Base-by-base conservation (phyloP, 2,888 invertebrate genomes). In the Coelinius sp. region DNA sequence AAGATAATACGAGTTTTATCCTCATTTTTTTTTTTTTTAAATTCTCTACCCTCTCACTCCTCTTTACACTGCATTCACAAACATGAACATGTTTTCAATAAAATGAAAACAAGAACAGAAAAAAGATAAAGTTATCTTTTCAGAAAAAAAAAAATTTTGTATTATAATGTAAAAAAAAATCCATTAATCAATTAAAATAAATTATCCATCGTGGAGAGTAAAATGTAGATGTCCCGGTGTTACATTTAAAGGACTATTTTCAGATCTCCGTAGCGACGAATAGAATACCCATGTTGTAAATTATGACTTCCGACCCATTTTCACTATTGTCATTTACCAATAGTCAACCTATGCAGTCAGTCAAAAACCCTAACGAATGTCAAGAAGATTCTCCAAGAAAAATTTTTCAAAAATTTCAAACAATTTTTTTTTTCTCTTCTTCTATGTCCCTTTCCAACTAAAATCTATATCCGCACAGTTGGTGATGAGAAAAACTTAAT, bases 251-350 rank as follows among this genome's bases (percentile, higher is more conserved):
- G 20, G 31, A 56, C 44, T 71, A 71, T 71, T 71, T 71, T 46
- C 62, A 71, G 49, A 24, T 66, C 66, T 68, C 77, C 65, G 71
- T 75, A 71, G 71, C 56, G 68, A 68, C 73, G 71, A 73, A 73
- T 52, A 70, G 74, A 73, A 73, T 75, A 56, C 20, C 52, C 70
- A 70, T n/a, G 73, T 68, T 78, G 77, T 86, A 80, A 86, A 82
- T 83, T 85, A 86, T 84, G 83, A 84, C 85, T 84, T 85, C 84
- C 85, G 83, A 84, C 81, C 83, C 82, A 81, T 82, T 84, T 85
- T 81, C 80, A 80, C 78, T 78, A 83, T 84, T 83, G 83, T 83
- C 81, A 20, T 22, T 27, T 20, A 63, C 24, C 56, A n/a, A n/a
- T n/a, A n/a, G n/a, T n/a, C n/a, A n/a, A n/a, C n/a, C n/a, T n/a